A percentile compares a stretch with the other conserved stretches of the same genome.
Evolutionary conservation across 2,113 vertebrate species (phyloP).

Genomic region (Otis tarda): DNA sequence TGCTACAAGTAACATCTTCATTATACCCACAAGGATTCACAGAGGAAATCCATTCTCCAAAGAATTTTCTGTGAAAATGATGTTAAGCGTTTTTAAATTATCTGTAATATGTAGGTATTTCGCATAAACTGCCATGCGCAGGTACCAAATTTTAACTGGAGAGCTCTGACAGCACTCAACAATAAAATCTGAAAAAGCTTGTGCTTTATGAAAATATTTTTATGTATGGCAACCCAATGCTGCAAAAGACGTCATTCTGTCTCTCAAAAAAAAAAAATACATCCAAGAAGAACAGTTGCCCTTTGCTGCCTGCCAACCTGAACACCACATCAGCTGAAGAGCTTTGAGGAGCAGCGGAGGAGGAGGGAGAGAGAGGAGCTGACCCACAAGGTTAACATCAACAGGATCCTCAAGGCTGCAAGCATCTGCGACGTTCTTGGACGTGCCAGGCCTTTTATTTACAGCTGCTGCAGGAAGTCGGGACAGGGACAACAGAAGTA

Average conservation of each 20-base stretch:
- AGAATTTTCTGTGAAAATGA: background rate
- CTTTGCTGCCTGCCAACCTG: background rate
- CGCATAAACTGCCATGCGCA: background rate
- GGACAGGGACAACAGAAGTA: background rate
- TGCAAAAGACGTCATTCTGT: background rate
- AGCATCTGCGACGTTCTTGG: background rate
- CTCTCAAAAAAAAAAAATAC: background rate
- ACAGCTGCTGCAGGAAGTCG: background rate
- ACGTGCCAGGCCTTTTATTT: background rate
- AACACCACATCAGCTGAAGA: background rate
- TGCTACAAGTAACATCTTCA: background rate
- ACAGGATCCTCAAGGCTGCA: background rate
- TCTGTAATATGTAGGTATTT: background rate
- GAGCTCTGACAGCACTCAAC: fast-evolving
- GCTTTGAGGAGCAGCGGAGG: background rate
- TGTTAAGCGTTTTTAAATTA: background rate
- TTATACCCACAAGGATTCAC: background rate
- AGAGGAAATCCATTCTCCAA: background rate
- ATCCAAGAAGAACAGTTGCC: background rate
- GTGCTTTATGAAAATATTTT: background rate
- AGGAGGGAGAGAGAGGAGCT: background rate
- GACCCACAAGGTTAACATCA: background rate
- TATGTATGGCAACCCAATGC: background rate
- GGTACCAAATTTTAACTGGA: background rate
- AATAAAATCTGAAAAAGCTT: background rate